phyloP scores from a whole-genome alignment of 2,888 invertebrate species.

The Latrodectus hesperus region DNA sequence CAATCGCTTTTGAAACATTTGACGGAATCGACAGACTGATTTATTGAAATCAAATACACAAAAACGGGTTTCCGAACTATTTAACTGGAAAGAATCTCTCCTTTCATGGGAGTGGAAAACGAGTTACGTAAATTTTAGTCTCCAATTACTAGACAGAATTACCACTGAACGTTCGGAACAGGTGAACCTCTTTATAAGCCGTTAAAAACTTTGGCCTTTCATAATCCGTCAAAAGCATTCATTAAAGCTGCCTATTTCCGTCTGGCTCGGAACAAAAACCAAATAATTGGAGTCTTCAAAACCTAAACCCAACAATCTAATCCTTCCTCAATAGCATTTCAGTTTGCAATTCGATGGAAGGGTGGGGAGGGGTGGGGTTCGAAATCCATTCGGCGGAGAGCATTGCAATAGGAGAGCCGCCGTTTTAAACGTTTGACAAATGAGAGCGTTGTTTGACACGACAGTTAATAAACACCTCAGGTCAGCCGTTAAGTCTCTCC shows the following conservation, averaged over 20 bases:
- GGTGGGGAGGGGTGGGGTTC: not conserved
- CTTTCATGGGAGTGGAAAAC: too few relatives aligned
- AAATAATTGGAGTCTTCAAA: not conserved
- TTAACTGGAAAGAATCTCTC: too few relatives aligned
- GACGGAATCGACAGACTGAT: too few relatives aligned
- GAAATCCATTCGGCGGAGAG: not conserved
- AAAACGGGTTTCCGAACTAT: too few relatives aligned
- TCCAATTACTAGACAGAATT: too few relatives aligned
- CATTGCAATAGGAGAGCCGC: conserved; percentile 12
- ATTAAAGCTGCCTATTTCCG: not conserved
- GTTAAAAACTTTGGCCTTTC: not conserved
- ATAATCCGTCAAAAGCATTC: not conserved
- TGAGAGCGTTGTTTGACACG: conserved; percentile 68
- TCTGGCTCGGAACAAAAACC: not conserved
- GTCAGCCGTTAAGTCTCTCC: conserved; percentile 66
- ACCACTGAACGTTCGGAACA: too few relatives aligned
- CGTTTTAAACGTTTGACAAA: conserved; percentile 68
- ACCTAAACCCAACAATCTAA: conserved; percentile 9
- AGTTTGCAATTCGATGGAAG: conserved; percentile 8
- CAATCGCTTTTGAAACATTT: too few relatives aligned
- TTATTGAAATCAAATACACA: too few relatives aligned
- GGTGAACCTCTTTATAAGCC: too few relatives aligned
- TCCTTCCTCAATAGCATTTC: conserved; percentile 20
- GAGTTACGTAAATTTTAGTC: too few relatives aligned
- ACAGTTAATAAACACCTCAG: conserved; percentile 70